Evolutionary conservation across 2,888 invertebrate species (phyloP), one percentile per base, ranked within the genome.

Genomic region (Tinea trinotella): DNA sequence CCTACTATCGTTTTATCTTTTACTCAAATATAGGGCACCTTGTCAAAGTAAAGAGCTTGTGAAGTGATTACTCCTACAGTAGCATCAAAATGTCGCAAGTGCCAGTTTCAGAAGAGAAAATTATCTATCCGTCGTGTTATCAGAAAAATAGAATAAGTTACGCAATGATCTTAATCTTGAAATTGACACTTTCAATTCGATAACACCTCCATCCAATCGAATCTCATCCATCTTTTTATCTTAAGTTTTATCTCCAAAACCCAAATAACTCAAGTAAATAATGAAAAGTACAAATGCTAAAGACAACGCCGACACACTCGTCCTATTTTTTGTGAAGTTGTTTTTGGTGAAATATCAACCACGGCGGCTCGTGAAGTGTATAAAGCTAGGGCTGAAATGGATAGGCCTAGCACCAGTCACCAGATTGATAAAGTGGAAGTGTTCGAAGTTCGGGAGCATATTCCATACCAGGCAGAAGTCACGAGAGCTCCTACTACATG

Each of bases 391-490:
- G 12, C n/a, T 17, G 12, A 19, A 10, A 55, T 55, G 55, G 55
- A 55, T 19, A 35, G 55, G 15, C 55, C 55, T 10, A 81, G 56
- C 81, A 55, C 55, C 19, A 83, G 58, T 77, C 83, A 55, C 3
- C 50, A 50, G 0, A 62, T 78, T 44, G 83, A 84, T 52, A 68
- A 70, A 57, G 68, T 85, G 59, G 85, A 85, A 59, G 73, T 84
- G 64, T 84, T 71, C 57, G 84, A 85, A 61, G 83, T 85, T 1
- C 65, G 84, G 35, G 85, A 85, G 56, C 85, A 85, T 57, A 78
- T 85, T 5, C 85, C 85, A 2, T 84, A 85, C 58, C 82, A 82
- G 56, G 81, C 81, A 0, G 84, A 83, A 55, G 58, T 84, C 44
- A 84, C 84, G 0, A 60, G 76, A 46, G 81, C 82, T 0, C 83